Evolutionary conservation across 2,888 invertebrate species (phyloP).

Genomic region (Cantharis nigra): DNA sequence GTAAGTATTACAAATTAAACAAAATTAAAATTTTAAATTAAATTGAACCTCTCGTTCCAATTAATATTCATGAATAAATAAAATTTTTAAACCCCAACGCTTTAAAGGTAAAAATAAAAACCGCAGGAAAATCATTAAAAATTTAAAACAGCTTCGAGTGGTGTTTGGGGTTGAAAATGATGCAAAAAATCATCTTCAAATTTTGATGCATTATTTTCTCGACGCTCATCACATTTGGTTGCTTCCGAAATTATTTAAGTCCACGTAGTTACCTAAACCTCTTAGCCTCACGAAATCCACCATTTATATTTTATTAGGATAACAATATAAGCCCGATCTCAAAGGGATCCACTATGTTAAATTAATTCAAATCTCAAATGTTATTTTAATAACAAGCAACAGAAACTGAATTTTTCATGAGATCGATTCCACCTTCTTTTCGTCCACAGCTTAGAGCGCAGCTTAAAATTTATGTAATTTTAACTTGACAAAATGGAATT

Average conservation of each 20-base stretch:
- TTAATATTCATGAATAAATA: not conserved
- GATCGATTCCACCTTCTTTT: not conserved
- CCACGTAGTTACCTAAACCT: not conserved
- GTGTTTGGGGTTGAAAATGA: not conserved
- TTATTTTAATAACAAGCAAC: not conserved
- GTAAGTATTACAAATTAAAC: not conserved
- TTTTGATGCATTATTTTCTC: not conserved
- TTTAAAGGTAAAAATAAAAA: not conserved
- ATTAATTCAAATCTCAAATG: not conserved
- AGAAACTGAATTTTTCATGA: not conserved
- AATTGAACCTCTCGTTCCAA: not conserved
- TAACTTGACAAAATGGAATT: not conserved
- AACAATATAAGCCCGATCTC: not conserved
- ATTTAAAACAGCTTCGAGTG: not conserved
- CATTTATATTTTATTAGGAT: not conserved
- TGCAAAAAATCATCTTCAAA: not conserved
- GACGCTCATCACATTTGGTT: not conserved
- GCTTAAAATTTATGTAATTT: not conserved
- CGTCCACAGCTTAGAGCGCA: not conserved
- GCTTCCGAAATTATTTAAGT: not conserved
- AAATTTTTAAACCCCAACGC: not conserved
- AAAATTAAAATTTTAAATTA: not conserved
- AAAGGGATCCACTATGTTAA: not conserved
- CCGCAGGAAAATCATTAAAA: not conserved
- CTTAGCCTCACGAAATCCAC: not conserved